These are phyloP conservation scores for Parnassius orleans DNA, from an alignment of 2,888 invertebrate species.

Conservation along the genomic window DNA sequence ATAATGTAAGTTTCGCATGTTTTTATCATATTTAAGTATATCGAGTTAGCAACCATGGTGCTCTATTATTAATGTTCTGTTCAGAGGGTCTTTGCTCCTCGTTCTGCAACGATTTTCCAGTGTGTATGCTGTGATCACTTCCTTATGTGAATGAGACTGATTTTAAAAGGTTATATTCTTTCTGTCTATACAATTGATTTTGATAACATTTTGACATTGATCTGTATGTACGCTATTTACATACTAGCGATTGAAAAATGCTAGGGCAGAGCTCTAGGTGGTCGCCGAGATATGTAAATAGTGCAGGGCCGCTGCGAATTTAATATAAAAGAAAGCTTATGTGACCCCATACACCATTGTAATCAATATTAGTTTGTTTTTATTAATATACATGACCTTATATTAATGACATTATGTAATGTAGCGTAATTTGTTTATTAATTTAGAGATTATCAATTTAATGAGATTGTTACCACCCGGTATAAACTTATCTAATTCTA, in stretches of 20 bases:
- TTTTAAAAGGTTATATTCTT: slow-evolving; percentile 75
- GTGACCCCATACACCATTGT: slow-evolving; percentile 41
- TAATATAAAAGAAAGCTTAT: background rate
- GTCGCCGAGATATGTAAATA: slow-evolving; percentile 30
- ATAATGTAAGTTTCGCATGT: slow-evolving; percentile 55
- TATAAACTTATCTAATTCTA: slow-evolving; percentile 56
- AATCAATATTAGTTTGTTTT: slow-evolving; percentile 56
- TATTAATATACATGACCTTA: slow-evolving; percentile 67
- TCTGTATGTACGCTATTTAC: slow-evolving; percentile 32
- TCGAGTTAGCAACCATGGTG: slow-evolving; percentile 72
- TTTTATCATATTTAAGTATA: slow-evolving; percentile 67
- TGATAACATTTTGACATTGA: slow-evolving; percentile 38
- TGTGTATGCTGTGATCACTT: slow-evolving; percentile 80
- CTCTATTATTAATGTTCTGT: slow-evolving; percentile 73
- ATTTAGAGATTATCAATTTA: slow-evolving; percentile 71
- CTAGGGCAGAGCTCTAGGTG: slow-evolving; percentile 7
- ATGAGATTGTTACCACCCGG: slow-evolving; percentile 79
- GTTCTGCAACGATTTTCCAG: slow-evolving; percentile 77
- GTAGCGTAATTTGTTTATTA: slow-evolving; percentile 71
- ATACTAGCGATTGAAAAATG: slow-evolving; percentile 3
- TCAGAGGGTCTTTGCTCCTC: slow-evolving; percentile 69
- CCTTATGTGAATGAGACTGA: slow-evolving; percentile 81
- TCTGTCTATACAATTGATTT: slow-evolving; percentile 65
- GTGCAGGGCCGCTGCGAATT: slow-evolving; percentile 8
- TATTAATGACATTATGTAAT: slow-evolving; percentile 72